These are phyloP conservation scores for Cassiopea xamachana DNA, from an alignment of 30 jellyfish, hydroid and myxozoan species.

Conservation along the genomic window DNA sequence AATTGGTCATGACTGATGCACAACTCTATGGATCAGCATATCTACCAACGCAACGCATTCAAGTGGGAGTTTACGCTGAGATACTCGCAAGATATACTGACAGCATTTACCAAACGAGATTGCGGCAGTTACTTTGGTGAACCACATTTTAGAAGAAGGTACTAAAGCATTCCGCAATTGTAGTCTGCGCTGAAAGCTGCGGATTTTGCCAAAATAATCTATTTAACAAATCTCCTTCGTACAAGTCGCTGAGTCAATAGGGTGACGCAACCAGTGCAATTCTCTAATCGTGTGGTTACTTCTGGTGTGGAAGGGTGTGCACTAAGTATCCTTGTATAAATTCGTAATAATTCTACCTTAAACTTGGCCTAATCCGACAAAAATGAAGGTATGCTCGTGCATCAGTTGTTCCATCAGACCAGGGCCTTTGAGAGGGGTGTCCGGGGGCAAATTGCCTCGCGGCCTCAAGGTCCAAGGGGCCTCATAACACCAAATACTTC, in stretches of 20 bases:
- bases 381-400: not conserved
- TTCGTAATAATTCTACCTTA: not conserved
- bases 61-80: not conserved
- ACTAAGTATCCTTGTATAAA: not conserved
- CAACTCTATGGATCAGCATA: not conserved
- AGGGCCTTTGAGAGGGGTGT: not conserved
- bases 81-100: not conserved
- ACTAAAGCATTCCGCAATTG: conserved; percentile 16
- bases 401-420: not conserved
- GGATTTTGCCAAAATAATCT: conserved; percentile 18
- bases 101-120: not conserved
- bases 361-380: not conserved
- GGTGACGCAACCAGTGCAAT: not conserved
- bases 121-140: conserved; percentile 2
- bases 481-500: no score
- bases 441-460: not conserved
- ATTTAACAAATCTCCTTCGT: not conserved
- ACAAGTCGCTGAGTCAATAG: not conserved
- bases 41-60: not conserved
- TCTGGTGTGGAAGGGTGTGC: conserved; percentile 2
- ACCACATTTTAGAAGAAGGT: conserved; percentile 7
- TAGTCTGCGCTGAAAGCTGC: conserved; percentile 22
- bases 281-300: not conserved
- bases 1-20: not conserved
- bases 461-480: no score